Evolutionary conservation across 1,140 invertebrate species (phyloP).

Genomic region (Hyposmocoma kahamanoa): DNA sequence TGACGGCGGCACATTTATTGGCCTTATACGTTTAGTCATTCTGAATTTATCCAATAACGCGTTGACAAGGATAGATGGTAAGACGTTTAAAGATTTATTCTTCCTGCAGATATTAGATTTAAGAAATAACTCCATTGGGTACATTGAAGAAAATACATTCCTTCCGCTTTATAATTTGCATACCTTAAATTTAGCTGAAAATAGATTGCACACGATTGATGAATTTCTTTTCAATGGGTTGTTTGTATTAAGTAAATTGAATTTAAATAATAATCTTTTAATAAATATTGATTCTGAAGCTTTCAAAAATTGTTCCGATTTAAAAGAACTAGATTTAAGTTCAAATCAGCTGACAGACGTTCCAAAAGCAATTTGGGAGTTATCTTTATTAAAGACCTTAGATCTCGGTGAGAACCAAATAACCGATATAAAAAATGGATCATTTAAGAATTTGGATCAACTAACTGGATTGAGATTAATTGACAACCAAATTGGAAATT

Average conservation of each 20-base stretch:
- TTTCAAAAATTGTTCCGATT: conserved; percentile 90
- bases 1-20: conserved; percentile 87
- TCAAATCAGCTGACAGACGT: conserved; percentile 87
- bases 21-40: conserved; percentile 88
- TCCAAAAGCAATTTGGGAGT: conserved; percentile 86
- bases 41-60: conserved; percentile 91
- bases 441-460: conserved; percentile 88
- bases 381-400: conserved; percentile 88
- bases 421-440: conserved; percentile 84
- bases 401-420: conserved; percentile 93
- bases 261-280: conserved; percentile 88
- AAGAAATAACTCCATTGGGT: conserved; percentile 89
- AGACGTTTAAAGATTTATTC: conserved; percentile 91
- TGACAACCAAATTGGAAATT: conserved; percentile 89
- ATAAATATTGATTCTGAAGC: conserved; percentile 84
- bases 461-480: conserved; percentile 88
- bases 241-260: conserved; percentile 88
- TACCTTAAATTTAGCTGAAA: conserved; percentile 89
- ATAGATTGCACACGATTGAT: conserved; percentile 86
- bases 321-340: conserved; percentile 92
- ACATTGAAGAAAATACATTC: conserved; percentile 91
- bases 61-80: conserved; percentile 86
- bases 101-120: conserved; percentile 91
- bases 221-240: conserved; percentile 88
- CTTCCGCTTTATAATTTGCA: conserved; percentile 90